phyloP scores from a whole-genome alignment of 2,797 vertebrate species.

The Ctenopoma kingsleyae region DNA sequence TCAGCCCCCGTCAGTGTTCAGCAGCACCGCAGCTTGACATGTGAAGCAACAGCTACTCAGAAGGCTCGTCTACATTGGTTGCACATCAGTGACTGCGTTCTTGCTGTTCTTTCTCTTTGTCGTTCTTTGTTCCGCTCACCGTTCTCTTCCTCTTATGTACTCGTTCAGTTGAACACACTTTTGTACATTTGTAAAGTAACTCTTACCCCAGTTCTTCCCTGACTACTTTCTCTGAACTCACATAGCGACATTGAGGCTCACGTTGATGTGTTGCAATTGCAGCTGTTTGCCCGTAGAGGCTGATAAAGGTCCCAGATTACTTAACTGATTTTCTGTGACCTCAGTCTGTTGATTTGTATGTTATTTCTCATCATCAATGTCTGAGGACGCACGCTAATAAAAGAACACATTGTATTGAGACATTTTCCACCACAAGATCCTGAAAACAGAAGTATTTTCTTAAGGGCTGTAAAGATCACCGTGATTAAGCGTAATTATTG shows the following conservation, averaged over 20 bases:
- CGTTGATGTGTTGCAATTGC: constrained; percentile 8
- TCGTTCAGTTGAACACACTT: constrained; percentile 38
- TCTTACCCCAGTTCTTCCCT: background rate
- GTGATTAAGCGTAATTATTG: too few relatives aligned
- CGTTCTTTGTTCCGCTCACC: constrained; percentile 39
- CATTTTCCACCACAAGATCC: background rate
- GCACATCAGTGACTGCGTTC: constrained; percentile 56
- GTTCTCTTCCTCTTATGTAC: constrained; percentile 39
- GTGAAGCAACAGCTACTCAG: constrained; percentile 68
- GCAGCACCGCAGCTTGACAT: constrained; percentile 59
- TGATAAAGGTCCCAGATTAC: background rate
- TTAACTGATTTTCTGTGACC: background rate
- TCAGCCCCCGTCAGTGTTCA: constrained; percentile 63
- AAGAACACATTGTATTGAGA: background rate
- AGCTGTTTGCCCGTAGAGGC: constrained; percentile 34
- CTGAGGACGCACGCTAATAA: background rate
- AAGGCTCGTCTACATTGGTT: constrained; percentile 50
- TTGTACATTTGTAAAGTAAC: constrained; percentile 5
- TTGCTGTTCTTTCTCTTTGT: constrained; percentile 54
- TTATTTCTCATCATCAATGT: background rate
- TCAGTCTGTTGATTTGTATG: background rate
- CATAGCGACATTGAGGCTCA: background rate
- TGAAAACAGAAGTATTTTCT: background rate
- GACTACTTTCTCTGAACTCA: constrained; percentile 8
- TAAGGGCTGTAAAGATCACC: too few relatives aligned